Conservation (phyloP, 2,113 vertebrate species). For the Actenoides hombroni region DNA sequence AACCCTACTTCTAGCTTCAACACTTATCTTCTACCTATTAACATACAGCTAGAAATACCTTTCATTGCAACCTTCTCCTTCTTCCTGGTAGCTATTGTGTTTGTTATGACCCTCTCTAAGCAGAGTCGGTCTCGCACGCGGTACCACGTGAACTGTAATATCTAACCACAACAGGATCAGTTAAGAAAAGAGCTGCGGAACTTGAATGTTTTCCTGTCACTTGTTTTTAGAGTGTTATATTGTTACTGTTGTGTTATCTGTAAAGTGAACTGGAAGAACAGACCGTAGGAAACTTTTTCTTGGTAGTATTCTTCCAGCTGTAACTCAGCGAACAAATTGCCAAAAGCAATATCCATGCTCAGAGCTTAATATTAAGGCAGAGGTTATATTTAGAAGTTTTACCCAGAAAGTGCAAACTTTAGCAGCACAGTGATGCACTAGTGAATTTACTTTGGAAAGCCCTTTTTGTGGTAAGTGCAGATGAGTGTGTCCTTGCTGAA, state of each 20-base stretch:
- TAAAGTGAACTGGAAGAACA: not conserved
- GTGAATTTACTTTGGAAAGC: not conserved
- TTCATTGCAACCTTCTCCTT: not conserved
- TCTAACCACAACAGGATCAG: not conserved
- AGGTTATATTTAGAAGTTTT: constrained; percentile 17
- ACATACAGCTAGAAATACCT: not conserved
- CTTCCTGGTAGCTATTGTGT: not conserved
- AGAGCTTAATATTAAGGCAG: not conserved
- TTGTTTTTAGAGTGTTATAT: not conserved
- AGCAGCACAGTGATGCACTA: not conserved
- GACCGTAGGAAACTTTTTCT: not conserved
- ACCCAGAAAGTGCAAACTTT: not conserved
- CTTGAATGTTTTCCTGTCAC: not conserved
- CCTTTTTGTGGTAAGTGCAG: not conserved
- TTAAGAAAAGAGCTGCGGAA: not conserved
- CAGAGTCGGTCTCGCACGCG: not conserved
- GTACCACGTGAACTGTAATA: not conserved
- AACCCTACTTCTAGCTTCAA: not conserved
- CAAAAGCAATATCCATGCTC: not conserved
- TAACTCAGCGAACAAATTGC: not conserved
- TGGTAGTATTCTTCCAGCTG: not conserved
- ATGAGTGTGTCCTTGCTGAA: not conserved
- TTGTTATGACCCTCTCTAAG: not conserved
- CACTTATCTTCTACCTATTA: not conserved
- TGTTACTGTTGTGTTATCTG: not conserved